Base-by-base conservation (phyloP, 2,888 invertebrate species). In the Tipula unca region DNA sequence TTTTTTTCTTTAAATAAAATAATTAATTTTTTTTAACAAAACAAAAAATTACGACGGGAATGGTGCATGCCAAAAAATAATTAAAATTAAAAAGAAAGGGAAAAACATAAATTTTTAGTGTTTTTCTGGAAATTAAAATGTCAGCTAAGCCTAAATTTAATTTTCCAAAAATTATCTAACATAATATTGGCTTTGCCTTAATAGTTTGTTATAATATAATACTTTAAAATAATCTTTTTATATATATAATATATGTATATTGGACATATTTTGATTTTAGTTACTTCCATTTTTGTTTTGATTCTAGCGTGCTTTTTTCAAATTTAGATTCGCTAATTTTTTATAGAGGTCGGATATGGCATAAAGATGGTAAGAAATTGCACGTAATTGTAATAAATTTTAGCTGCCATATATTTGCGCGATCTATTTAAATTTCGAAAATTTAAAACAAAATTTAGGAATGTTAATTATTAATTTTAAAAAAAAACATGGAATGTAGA, bases 101-200 rank as follows among this genome's bases (percentile, higher is more conserved):
- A 69, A 48, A 39, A 69, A 69, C 69, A 69, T 69, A 69, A 69
- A 25, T 69, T 4, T 69, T 69, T 69, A 69, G 69, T 20, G 69
- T 20, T 69, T 69, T 25, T 25, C 69, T 69, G 69, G 69, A 69
- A 69, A 69, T 69, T 69, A 69, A 69, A 69, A 69, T 69, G 69
- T 69, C 69, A 69, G 69, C 69, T 69, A 69, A 69, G 69, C 69
- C 69, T 69, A 69, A 69, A 25, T 69, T 69, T 69, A 25, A 69
- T 69, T 25, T 69, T 69, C 69, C 20, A 69, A 69, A 69, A 20
- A 69, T 69, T 69, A 69, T 69, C 25, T 69, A 69, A 69, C 69
- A 69, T 69, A 69, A 69, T 69, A 69, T 69, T 69, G 69, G 69
- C 69, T 69, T 69, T 69, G 69, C 69, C 69, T 69, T 25, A 69